Conservation (phyloP, 2,113 vertebrate genomes). For the Chitala chitala region DNA sequence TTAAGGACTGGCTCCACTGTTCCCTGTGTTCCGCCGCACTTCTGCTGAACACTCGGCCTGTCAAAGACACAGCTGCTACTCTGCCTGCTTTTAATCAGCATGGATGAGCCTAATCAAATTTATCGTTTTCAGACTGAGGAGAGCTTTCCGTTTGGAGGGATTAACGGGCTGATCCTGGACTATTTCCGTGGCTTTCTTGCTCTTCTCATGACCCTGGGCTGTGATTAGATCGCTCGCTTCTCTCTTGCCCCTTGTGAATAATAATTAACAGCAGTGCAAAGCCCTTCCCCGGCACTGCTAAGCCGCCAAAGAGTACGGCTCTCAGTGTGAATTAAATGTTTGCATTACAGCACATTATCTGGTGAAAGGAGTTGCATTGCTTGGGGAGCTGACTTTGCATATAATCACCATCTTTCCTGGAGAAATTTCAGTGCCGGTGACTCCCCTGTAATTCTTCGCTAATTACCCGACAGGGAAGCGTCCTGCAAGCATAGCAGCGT, state of each 20-base stretch:
- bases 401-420: background rate
- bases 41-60: no score
- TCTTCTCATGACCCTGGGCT: background rate
- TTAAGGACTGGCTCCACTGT: no score
- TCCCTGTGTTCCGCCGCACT: background rate
- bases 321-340: slow-evolving; percentile 6
- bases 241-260: background rate
- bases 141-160: background rate
- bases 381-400: slow-evolving; percentile 3
- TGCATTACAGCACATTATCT: background rate
- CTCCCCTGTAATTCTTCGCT: background rate
- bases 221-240: background rate
- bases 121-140: no score
- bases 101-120: background rate
- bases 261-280: background rate
- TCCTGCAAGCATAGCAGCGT: background rate
- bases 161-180: background rate
- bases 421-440: background rate
- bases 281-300: background rate
- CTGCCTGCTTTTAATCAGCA: background rate
- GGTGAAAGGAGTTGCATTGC: background rate
- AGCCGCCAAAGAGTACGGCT: background rate
- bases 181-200: background rate
- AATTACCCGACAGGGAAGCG: background rate
- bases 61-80: no score